phyloP scores from a whole-genome alignment of 2,888 invertebrate genomes.

The Eurytoma adleriae region DNA sequence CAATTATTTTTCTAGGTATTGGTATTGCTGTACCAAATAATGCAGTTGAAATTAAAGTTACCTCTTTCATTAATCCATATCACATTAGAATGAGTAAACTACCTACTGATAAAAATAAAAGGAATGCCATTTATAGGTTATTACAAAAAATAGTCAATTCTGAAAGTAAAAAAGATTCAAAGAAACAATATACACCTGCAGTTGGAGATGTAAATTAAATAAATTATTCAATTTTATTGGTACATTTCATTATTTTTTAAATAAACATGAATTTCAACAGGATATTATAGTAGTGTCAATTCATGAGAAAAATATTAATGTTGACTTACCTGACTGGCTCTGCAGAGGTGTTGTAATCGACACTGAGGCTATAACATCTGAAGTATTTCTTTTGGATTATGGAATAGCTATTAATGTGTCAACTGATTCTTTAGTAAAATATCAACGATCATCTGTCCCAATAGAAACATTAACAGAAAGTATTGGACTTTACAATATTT shows the following conservation, averaged over 20 bases:
- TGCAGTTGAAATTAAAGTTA: conserved; percentile 63
- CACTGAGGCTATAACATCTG: conserved; percentile 36
- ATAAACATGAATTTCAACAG: conserved; percentile 27
- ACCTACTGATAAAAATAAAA: conserved; percentile 43
- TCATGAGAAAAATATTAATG: background rate
- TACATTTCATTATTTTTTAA: background rate
- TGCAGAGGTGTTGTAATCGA: conserved; percentile 62
- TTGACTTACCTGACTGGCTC: conserved; percentile 59
- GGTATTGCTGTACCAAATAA: conserved; percentile 37
- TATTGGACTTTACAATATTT: conserved; percentile 61
- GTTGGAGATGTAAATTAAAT: conserved; percentile 51
- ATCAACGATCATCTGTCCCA: conserved; percentile 40
- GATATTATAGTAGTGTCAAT: conserved; percentile 28
- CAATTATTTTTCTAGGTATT: background rate
- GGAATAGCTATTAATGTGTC: conserved; percentile 59
- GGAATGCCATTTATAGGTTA: conserved; percentile 56
- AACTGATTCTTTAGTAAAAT: conserved; percentile 57
- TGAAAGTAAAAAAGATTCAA: background rate
- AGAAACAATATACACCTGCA: background rate
- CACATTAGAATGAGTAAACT: conserved; percentile 62
- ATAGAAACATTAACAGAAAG: conserved; percentile 60
- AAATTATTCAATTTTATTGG: background rate
- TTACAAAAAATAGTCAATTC: conserved; percentile 44
- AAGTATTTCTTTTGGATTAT: conserved; percentile 63
- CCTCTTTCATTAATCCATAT: conserved; percentile 66